Evolutionary conservation across 2,797 vertebrate genomes (phyloP).

Genomic region (Meda fulgida): DNA sequence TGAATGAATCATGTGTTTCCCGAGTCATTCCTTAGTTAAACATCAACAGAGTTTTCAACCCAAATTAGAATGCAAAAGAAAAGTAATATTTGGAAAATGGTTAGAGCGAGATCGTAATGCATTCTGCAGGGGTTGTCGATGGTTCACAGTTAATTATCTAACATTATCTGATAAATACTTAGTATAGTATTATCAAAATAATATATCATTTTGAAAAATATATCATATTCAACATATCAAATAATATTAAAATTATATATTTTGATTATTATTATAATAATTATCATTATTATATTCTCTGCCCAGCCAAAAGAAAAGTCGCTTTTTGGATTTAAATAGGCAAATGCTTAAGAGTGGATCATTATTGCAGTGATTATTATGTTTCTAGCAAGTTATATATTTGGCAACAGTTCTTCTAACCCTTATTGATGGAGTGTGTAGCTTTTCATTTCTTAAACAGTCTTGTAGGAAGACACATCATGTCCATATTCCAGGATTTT

Average conservation of each 20-base stretch:
- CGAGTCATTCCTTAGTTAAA: background rate
- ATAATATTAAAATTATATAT: background rate
- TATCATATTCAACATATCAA: too few relatives aligned
- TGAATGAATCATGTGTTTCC: background rate
- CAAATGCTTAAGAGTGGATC: too few relatives aligned
- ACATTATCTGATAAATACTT: background rate
- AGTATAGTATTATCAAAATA: background rate
- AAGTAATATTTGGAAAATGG: background rate
- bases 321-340: too few relatives aligned
- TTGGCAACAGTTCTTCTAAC: too few relatives aligned
- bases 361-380: too few relatives aligned
- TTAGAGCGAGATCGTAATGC: background rate
- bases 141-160: background rate
- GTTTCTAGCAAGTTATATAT: too few relatives aligned
- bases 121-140: background rate
- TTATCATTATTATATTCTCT: background rate
- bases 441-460: too few relatives aligned
- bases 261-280: background rate
- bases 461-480: too few relatives aligned
- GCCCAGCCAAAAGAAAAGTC: too few relatives aligned
- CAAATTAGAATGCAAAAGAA: background rate
- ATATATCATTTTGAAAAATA: background rate
- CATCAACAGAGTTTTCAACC: background rate
- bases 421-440: too few relatives aligned
- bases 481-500: too few relatives aligned